Conservation (phyloP, 2,888 invertebrate species). For the Heliconius charithonia region DNA sequence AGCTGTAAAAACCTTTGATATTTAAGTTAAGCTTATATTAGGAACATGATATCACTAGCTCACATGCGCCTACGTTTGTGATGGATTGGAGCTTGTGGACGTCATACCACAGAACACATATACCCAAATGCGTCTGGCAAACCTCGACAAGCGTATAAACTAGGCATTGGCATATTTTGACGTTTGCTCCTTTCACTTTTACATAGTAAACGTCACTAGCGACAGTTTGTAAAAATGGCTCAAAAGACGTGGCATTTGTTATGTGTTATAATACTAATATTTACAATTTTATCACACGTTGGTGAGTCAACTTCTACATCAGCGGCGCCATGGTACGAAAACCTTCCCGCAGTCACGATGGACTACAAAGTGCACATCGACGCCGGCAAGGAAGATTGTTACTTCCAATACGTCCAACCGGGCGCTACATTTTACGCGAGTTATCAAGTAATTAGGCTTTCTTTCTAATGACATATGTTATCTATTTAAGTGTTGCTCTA, state of each 20-base stretch:
- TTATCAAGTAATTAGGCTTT: constrained; percentile 88
- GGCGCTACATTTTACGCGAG: constrained; percentile 97
- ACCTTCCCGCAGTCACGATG: constrained; percentile 95
- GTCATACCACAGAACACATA: too few relatives aligned
- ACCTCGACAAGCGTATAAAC: too few relatives aligned
- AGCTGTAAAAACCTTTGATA: too few relatives aligned
- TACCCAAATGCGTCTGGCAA: too few relatives aligned
- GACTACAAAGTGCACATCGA: constrained; percentile 98
- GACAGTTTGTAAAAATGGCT: constrained; percentile 68
- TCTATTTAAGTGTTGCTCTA: not conserved
- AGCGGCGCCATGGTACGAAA: constrained; percentile 92
- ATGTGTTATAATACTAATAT: constrained; percentile 73
- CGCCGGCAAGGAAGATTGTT: constrained; percentile 97
- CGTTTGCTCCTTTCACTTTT: constrained; percentile 26
- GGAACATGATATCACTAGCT: too few relatives aligned
- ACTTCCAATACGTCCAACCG: constrained; percentile 95
- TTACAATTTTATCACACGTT: constrained; percentile 79
- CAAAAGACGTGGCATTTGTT: constrained; percentile 82
- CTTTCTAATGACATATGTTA: constrained; percentile 34
- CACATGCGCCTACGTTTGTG: too few relatives aligned
- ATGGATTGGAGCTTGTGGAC: too few relatives aligned
- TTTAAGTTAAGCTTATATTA: too few relatives aligned
- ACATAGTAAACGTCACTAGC: constrained; percentile 42
- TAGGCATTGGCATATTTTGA: not conserved
- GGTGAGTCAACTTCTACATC: constrained; percentile 80